phyloP scores from a whole-genome alignment of 2,113 vertebrate species.

The Callorhinus ursinus region DNA sequence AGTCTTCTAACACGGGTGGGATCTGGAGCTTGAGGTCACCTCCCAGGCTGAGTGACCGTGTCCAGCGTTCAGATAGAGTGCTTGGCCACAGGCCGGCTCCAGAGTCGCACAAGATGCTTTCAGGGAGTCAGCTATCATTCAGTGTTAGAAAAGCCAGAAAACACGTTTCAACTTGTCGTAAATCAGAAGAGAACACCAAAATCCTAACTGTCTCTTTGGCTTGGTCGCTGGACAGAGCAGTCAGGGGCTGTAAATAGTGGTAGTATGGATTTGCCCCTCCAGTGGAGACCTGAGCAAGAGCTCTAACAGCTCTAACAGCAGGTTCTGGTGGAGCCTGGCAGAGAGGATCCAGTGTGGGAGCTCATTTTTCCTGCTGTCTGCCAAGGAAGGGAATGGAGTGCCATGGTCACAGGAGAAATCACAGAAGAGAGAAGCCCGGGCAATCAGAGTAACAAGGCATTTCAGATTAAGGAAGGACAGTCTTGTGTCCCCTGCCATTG shows the following conservation, averaged over 20 bases:
- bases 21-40: constrained; percentile 23
- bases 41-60: constrained; percentile 52
- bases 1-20: not conserved
- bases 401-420: not conserved
- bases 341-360: not conserved
- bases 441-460: not conserved
- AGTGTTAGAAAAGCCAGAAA: constrained; percentile 51
- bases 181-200: constrained; percentile 12
- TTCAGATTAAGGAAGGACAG: not conserved
- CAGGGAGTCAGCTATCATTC: constrained; percentile 43
- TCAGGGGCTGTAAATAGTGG: not conserved
- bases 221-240: not conserved
- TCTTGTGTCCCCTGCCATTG: not conserved
- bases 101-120: not conserved
- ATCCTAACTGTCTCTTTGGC: not conserved
- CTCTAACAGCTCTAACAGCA: rapidly evolving
- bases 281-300: not conserved
- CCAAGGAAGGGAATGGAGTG: not conserved
- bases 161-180: constrained; percentile 39
- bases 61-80: not conserved
- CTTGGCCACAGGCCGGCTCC: constrained; percentile 8
- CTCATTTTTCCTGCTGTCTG: not conserved
- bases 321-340: not conserved
- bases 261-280: not conserved
- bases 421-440: not conserved